These are phyloP conservation scores for Indri indri DNA, from an alignment of 2,113 vertebrate genomes.

Conservation along the genomic window DNA sequence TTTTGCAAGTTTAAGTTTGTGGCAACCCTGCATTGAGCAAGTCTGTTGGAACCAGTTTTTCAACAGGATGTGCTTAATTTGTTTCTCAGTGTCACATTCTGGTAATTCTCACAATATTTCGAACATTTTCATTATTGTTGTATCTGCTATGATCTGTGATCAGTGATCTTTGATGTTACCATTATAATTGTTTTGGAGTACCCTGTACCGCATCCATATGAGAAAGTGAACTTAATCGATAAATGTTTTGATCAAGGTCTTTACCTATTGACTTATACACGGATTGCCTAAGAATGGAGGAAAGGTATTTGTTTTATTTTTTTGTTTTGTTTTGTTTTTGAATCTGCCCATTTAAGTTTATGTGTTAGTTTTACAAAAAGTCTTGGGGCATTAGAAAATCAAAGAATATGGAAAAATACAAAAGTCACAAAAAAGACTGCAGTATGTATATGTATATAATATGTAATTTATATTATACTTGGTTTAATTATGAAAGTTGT, in stretches of 20 bases:
- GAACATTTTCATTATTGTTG: neutral
- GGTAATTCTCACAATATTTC: neutral
- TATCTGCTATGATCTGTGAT: neutral
- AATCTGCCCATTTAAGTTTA: constrained; percentile 79
- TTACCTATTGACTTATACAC: constrained; percentile 77
- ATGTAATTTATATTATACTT: constrained; percentile 54
- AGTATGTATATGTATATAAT: neutral
- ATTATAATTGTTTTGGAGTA: neutral
- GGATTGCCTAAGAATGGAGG: constrained; percentile 75
- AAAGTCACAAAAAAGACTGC: constrained; percentile 74
- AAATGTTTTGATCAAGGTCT: constrained; percentile 73
- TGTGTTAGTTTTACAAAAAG: constrained; percentile 79
- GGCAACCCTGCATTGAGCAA: neutral
- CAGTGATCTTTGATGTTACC: neutral
- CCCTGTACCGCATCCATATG: neutral
- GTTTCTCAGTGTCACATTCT: neutral
- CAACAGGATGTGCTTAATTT: neutral
- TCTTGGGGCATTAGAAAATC: constrained; percentile 76
- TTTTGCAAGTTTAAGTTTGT: neutral
- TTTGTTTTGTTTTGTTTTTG: constrained; percentile 68
- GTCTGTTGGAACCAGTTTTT: neutral
- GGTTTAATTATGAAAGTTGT: constrained; percentile 65
- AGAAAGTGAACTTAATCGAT: neutral
- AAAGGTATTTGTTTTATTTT: constrained; percentile 64
- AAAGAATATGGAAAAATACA: constrained; percentile 83